phyloP scores from a whole-genome alignment of 2,888 invertebrate species.

The Polymixis flavicincta region DNA sequence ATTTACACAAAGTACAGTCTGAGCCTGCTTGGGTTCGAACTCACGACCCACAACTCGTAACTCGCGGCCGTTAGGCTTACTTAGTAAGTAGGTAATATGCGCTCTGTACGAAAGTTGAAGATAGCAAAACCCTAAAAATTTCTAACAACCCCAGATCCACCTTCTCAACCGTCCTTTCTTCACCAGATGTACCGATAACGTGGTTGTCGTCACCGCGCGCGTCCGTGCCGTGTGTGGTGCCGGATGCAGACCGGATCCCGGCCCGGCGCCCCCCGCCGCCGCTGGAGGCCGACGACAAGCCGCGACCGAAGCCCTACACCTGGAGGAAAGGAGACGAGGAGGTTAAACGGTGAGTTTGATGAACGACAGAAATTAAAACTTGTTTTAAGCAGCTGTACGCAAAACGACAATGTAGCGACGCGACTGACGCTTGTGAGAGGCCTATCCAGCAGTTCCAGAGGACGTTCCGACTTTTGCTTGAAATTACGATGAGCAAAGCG shows the following conservation, averaged over 20 bases:
- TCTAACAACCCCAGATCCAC: background rate
- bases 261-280: constrained; percentile 81
- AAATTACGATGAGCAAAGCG: background rate
- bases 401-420: too few species aligned
- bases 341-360: constrained; percentile 71
- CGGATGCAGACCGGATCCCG: constrained; percentile 72
- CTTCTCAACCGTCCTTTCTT: background rate
- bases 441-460: background rate
- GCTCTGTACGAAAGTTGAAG: too few species aligned
- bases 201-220: constrained; percentile 80
- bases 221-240: constrained; percentile 79
- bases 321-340: constrained; percentile 77
- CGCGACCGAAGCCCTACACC: constrained; percentile 70
- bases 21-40: too few species aligned
- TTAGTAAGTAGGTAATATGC: too few species aligned
- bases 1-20: too few species aligned
- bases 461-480: background rate
- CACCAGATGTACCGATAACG: constrained; percentile 82
- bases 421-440: too few species aligned
- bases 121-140: background rate
- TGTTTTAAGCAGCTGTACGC: background rate
- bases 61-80: too few species aligned
- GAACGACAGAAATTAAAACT: background rate
- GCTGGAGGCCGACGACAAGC: constrained; percentile 75
- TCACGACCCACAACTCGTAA: too few species aligned